phyloP scores from a whole-genome alignment of 2,888 invertebrate species.

The Phyllotreta striolata region DNA sequence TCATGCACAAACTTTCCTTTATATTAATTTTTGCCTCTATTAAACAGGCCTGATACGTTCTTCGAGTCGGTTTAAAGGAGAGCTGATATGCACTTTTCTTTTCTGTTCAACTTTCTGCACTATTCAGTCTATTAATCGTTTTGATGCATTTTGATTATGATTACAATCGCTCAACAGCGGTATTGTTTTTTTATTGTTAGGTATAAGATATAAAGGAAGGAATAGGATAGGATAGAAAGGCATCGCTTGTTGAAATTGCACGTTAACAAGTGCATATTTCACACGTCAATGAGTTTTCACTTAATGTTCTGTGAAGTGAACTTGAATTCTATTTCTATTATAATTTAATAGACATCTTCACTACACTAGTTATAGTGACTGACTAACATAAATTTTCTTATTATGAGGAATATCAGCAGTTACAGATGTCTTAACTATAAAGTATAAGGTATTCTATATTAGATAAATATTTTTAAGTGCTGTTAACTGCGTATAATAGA shows the following conservation, averaged over 20 bases:
- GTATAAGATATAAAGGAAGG: conserved; percentile 18
- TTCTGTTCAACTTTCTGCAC: conserved; percentile 39
- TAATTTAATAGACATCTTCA: conserved; percentile 3
- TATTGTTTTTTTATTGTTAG: conserved; percentile 22
- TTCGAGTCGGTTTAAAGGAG: no score
- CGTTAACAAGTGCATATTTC: conserved; percentile 26
- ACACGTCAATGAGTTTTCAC: conserved; percentile 26
- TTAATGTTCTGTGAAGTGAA: conserved; percentile 20
- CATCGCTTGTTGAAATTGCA: conserved; percentile 19
- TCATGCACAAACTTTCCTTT: no score
- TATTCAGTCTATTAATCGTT: conserved; percentile 37
- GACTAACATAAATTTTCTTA: conserved; percentile 11
- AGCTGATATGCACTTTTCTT: conserved; percentile 29
- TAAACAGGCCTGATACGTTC: no score
- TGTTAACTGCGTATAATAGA: no score
- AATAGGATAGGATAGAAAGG: conserved; percentile 18
- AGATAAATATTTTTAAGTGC: no score
- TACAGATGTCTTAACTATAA: no score
- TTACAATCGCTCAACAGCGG: conserved; percentile 4
- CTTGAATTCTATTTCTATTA: conserved; percentile 15
- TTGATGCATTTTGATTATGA: conserved; percentile 28
- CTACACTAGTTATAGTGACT: conserved; percentile 6
- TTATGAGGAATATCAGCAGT: neutral
- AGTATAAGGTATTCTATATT: no score
- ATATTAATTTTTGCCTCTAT: no score